Evolutionary conservation across 2,888 invertebrate species (phyloP).

Genomic region (Drosophila meridiana): DNA sequence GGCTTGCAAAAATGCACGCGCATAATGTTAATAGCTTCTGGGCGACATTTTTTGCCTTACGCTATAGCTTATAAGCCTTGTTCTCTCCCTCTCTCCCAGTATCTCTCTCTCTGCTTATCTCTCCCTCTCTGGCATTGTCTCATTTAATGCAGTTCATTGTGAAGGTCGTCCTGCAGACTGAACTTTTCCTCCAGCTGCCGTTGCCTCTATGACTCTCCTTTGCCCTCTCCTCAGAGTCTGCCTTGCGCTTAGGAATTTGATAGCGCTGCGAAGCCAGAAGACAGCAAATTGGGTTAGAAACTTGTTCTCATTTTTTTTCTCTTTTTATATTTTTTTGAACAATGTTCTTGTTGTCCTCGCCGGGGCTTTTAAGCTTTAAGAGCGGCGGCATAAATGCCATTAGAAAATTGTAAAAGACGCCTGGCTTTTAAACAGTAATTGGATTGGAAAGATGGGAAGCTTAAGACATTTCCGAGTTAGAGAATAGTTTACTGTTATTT

Average conservation of each 20-base stretch:
- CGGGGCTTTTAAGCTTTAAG: slow-evolving; percentile 45
- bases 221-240: neutral
- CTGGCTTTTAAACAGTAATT: slow-evolving; percentile 43
- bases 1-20: slow-evolving; percentile 60
- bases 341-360: slow-evolving; percentile 10
- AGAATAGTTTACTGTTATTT: neutral
- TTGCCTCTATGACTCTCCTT: too few relatives aligned
- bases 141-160: slow-evolving; percentile 58
- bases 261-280: slow-evolving; percentile 46
- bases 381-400: slow-evolving; percentile 45
- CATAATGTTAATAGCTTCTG: slow-evolving; percentile 59
- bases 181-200: slow-evolving; percentile 15
- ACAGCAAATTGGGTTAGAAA: slow-evolving; percentile 67
- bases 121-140: neutral
- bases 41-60: slow-evolving; percentile 20
- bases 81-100: neutral
- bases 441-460: slow-evolving; percentile 4
- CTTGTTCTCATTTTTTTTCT: slow-evolving; percentile 41
- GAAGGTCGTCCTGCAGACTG: slow-evolving; percentile 52
- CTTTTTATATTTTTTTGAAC: slow-evolving; percentile 6
- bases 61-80: slow-evolving; percentile 7
- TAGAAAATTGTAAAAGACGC: slow-evolving; percentile 41
- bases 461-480: neutral
- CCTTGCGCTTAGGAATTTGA: slow-evolving; percentile 61
- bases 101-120: neutral